Percentiles rank a stretch among this genome's conserved stretches.
Conservation (phyloP, 2,797 vertebrate species). For the Sebastes vulpes region DNA sequence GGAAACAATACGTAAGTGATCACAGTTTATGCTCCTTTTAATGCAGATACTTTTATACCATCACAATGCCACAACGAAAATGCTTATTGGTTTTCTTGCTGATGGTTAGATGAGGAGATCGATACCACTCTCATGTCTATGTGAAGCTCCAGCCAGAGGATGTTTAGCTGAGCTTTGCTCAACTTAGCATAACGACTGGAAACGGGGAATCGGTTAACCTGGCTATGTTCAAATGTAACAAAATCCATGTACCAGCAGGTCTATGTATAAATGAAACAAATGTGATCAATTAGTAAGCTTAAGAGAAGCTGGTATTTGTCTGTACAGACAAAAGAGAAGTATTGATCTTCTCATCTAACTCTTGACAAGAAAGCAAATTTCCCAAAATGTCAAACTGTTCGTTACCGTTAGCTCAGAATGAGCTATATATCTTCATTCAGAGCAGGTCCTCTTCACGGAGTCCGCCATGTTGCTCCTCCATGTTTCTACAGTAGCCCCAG, state of each 20-base stretch:
- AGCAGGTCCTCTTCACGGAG: too few species aligned
- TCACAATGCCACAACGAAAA: too few species aligned
- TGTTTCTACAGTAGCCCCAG: too few species aligned
- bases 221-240: neutral
- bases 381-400: too few species aligned
- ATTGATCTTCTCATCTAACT: neutral
- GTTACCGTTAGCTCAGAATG: too few species aligned
- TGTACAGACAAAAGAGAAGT: neutral
- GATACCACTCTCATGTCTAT: too few species aligned
- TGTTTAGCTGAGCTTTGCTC: neutral
- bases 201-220: neutral
- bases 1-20: constrained; percentile 96
- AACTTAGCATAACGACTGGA: neutral
- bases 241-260: neutral
- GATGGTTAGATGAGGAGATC: neutral
- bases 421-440: rapidly evolving
- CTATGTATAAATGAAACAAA: neutral
- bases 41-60: neutral
- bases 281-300: neutral
- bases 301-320: neutral
- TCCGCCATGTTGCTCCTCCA: too few species aligned
- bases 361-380: neutral
- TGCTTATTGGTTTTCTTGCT: neutral
- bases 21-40: neutral
- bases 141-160: neutral